Evolutionary conservation across 1,140 invertebrate species (phyloP).

Genomic region (Sycobia sp.): DNA sequence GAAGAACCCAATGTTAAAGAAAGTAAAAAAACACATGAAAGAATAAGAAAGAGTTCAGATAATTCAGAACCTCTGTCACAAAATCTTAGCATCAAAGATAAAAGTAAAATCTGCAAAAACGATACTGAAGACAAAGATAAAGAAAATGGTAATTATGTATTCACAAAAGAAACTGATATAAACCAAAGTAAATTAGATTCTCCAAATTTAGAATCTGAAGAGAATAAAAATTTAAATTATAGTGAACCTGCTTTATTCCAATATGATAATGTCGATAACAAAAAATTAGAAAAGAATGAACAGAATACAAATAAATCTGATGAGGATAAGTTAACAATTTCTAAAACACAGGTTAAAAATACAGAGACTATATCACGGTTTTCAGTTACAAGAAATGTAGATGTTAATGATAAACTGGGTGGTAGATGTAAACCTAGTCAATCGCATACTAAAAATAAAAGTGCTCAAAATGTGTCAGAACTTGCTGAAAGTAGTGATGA

Average conservation of each 20-base stretch:
- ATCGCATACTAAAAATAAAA: slow-evolving; percentile 18
- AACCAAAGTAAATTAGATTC: slow-evolving; percentile 21
- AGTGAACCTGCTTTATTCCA: not conserved
- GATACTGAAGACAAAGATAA: slow-evolving; percentile 29
- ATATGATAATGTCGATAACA: slow-evolving; percentile 13
- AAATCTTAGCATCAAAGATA: slow-evolving; percentile 35
- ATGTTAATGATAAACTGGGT: slow-evolving; percentile 34
- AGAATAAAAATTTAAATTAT: slow-evolving; percentile 32
- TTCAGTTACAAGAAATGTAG: slow-evolving; percentile 34
- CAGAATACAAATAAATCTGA: slow-evolving; percentile 13
- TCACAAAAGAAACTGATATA: slow-evolving; percentile 8
- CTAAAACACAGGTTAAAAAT: slow-evolving; percentile 18
- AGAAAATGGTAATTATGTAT: slow-evolving; percentile 33
- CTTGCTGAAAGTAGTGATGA: slow-evolving; percentile 41
- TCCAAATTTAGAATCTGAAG: slow-evolving; percentile 8
- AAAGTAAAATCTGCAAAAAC: slow-evolving; percentile 14
- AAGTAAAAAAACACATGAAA: slow-evolving; percentile 42
- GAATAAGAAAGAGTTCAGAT: slow-evolving; percentile 40
- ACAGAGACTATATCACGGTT: slow-evolving; percentile 33
- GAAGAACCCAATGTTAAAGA: slow-evolving; percentile 42
- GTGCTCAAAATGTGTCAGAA: slow-evolving; percentile 34
- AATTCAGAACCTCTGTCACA: slow-evolving; percentile 35
- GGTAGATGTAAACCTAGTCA: slow-evolving; percentile 19
- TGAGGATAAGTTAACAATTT: slow-evolving; percentile 11
- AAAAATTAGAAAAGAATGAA: slow-evolving; percentile 24